Evolutionary conservation across 2,888 invertebrate genomes (phyloP).

Genomic region (Cataglyphis albicans): DNA sequence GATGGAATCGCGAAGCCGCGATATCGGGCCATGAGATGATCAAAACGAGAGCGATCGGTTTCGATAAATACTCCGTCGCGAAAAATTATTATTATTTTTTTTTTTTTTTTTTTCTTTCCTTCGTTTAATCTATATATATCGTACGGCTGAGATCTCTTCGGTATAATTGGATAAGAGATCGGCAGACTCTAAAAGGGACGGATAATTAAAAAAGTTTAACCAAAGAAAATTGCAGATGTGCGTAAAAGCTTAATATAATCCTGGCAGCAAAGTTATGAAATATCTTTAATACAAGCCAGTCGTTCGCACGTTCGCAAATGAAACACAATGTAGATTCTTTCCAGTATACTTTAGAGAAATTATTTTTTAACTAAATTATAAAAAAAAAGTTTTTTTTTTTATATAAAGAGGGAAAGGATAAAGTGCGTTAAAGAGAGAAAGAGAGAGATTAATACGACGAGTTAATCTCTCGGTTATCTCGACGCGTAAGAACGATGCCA

Average conservation of each 20-base stretch:
- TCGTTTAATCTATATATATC: neutral
- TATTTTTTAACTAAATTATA: constrained; percentile 2
- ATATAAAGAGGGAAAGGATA: neutral
- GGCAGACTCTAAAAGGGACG: neutral
- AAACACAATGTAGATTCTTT: neutral
- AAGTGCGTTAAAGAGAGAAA: neutral
- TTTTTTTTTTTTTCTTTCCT: neutral
- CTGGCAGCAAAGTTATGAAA: neutral
- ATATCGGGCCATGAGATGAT: constrained; percentile 46
- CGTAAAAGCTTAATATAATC: constrained; percentile 3
- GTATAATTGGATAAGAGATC: constrained; percentile 22
- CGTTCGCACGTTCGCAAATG: neutral
- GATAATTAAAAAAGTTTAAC: constrained; percentile 45
- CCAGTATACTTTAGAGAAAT: neutral
- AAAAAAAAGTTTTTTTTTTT: neutral
- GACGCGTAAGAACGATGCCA: neutral
- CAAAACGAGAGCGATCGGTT: constrained; percentile 16
- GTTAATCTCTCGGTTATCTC: constrained; percentile 7
- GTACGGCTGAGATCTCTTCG: neutral
- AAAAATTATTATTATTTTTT: neutral
- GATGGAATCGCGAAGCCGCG: constrained; percentile 53
- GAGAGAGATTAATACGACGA: neutral
- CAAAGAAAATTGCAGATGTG: constrained; percentile 30
- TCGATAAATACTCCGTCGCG: constrained; percentile 31
- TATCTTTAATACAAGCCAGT: constrained; percentile 19